phyloP scores from a whole-genome alignment of 1,140 invertebrate species.

The Drosophila kohkoa region DNA sequence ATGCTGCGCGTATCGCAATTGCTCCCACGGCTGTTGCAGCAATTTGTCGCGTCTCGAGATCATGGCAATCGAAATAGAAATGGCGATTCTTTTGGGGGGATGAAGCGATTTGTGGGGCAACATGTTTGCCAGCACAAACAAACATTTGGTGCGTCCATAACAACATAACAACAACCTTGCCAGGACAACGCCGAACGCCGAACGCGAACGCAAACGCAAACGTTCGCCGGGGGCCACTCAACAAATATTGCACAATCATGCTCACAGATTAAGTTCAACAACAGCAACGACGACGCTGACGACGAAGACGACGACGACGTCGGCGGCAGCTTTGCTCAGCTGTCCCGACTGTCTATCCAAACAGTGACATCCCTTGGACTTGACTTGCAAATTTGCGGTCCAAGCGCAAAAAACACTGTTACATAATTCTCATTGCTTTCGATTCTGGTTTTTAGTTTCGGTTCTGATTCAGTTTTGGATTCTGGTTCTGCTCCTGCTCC shows the following conservation, averaged over 20 bases:
- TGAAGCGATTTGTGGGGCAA: background rate
- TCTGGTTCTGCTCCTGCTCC: slow-evolving; percentile 21
- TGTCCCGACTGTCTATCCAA: slow-evolving; percentile 76
- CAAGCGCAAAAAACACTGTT: slow-evolving; percentile 54
- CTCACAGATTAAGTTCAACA: slow-evolving; percentile 76
- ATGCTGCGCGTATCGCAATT: slow-evolving; percentile 85
- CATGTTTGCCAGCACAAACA: slow-evolving; percentile 69
- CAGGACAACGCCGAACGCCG: slow-evolving; percentile 70
- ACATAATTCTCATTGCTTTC: slow-evolving; percentile 73
- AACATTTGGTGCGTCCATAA: slow-evolving; percentile 73
- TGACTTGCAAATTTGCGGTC: slow-evolving; percentile 79
- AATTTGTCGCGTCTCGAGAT: slow-evolving; percentile 85
- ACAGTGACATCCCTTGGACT: slow-evolving; percentile 73
- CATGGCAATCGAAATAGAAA: slow-evolving; percentile 67
- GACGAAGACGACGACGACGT: slow-evolving; percentile 32
- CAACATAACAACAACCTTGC: slow-evolving; percentile 82
- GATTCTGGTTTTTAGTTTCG: slow-evolving; percentile 28
- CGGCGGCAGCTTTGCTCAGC: slow-evolving; percentile 76
- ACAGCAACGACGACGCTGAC: slow-evolving; percentile 18
- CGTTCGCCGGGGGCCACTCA: slow-evolving; percentile 45
- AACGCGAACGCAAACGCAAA: background rate
- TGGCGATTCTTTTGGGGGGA: slow-evolving; percentile 5
- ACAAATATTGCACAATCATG: slow-evolving; percentile 78
- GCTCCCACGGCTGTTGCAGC: slow-evolving; percentile 85
- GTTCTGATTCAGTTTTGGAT: slow-evolving; percentile 3